Conservation (phyloP, 2,113 vertebrate genomes). For the Seriola quinqueradiata region DNA sequence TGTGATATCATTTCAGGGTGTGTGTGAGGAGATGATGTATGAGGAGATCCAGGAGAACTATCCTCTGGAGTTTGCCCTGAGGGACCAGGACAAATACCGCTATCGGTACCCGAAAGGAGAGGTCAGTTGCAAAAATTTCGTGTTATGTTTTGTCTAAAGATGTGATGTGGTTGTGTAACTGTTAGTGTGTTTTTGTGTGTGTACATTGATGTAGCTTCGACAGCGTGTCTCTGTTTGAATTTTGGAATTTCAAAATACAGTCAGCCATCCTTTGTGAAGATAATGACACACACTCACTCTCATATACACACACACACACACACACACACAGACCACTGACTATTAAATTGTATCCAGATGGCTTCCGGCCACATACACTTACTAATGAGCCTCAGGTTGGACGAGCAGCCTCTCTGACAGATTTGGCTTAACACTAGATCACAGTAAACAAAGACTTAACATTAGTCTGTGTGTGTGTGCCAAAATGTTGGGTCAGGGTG, state of each 20-base stretch:
- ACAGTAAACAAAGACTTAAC: constrained; percentile 54
- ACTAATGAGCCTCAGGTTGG: constrained; percentile 54
- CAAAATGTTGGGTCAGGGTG: not conserved
- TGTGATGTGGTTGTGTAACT: not conserved
- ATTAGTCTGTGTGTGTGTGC: not conserved
- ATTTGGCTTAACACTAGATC: constrained; percentile 32
- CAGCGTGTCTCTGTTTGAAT: constrained; percentile 6
- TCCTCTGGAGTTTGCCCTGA: constrained; percentile 95
- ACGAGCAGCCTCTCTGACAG: constrained; percentile 37
- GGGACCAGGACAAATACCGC: constrained; percentile 99
- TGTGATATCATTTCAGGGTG: constrained; percentile 85
- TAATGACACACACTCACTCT: not conserved
- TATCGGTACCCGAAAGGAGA: constrained; percentile 99
- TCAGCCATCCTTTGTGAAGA: not conserved
- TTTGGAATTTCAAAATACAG: not conserved
- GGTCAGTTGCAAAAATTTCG: constrained; percentile 80
- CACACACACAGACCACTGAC: not conserved
- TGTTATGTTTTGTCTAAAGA: not conserved
- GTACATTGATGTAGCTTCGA: not conserved
- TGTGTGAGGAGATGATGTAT: constrained; percentile 98
- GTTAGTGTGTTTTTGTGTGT: not conserved
- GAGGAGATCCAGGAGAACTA: constrained; percentile 96
- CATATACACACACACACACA: not conserved
- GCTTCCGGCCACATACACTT: constrained; percentile 41
- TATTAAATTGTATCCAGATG: constrained; percentile 36